A percentile compares a stretch with the other conserved stretches of the same genome.
These are phyloP conservation scores for Epinephelus lanceolatus DNA, from an alignment of 2,113 vertebrate genomes.

Conservation along the genomic window DNA sequence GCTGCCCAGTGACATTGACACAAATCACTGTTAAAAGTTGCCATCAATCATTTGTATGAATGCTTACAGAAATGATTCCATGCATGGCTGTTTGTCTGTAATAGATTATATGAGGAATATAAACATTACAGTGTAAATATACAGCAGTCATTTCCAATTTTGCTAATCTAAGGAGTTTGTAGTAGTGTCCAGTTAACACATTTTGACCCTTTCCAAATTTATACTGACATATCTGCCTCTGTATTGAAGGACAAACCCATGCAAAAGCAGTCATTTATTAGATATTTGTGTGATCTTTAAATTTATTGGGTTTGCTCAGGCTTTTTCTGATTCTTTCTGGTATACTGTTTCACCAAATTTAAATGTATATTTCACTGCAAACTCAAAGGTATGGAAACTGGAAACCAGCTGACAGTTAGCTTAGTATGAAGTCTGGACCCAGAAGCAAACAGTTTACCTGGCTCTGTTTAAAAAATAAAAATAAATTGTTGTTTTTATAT, in stretches of 20 bases:
- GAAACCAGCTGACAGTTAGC: neutral
- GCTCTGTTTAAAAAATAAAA: neutral
- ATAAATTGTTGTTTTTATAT: too few species aligned
- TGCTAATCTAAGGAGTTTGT: neutral
- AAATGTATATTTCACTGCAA: neutral
- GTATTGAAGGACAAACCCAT: neutral
- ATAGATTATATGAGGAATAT: neutral
- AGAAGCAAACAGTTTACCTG: neutral
- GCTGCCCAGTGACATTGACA: constrained; percentile 11
- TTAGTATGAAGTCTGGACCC: neutral
- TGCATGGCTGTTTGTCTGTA: constrained; percentile 12
- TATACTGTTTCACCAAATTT: neutral
- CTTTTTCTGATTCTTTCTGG: neutral
- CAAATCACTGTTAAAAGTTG: constrained; percentile 36
- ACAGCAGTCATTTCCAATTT: neutral
- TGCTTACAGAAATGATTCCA: constrained; percentile 28
- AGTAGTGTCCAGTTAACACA: neutral
- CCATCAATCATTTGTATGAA: constrained; percentile 45
- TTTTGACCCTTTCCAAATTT: neutral
- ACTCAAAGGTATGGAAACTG: neutral
- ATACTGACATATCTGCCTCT: neutral
- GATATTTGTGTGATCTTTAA: neutral
- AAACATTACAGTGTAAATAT: neutral
- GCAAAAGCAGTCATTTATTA: neutral
- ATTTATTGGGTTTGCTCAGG: neutral